Evolutionary conservation across 2,888 invertebrate genomes (phyloP), one percentile per base, ranked within the genome.

Genomic region (Hyalella azteca): DNA sequence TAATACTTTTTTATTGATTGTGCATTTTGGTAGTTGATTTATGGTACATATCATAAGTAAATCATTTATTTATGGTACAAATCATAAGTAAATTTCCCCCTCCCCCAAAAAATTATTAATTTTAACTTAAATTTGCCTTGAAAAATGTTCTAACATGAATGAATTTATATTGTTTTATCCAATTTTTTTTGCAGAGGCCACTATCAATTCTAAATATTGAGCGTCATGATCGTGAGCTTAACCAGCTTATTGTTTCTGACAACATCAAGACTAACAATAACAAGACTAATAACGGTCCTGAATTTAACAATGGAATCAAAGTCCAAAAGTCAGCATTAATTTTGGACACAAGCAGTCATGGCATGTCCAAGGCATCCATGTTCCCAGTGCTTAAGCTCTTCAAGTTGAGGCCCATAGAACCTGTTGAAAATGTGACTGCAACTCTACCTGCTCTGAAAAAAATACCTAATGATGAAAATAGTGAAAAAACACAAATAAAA

Each of bases 191-290:
- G 3, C 66, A 66, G 66, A 32, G 66, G 4, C 66, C 66, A 15
- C 66, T 66, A n/a, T 66, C 66, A 7, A 39, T 66, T 36, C 19
- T 66, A n/a, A 36, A 66, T 15, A 36, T 66, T 5, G 66, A 7
- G 13, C 9, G 36, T 2, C 32, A 66, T 36, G 66, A 66, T 36
- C 66, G 36, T 36, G 66, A 36, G 26, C 36, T 66, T n/a, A 66
- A 66, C 39, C 66, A 66, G n/a, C 66, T 66, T 15, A 39, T 66
- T 15, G 36, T 66, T 32, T 66, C 36, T 0, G 66, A 66, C 66
- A 66, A 66, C 15, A 15, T 45, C 11, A 45, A 45, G 45, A 45
- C 45, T 15, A n/a, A 45, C 66, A 66, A 66, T 7, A 39, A 36
- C 19, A 66, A 66, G 36, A 66, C 7, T 0, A 15, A 66, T 45